These are phyloP conservation scores for Oxyura jamaicensis DNA, from an alignment of 2,113 vertebrate species.

Conservation along the genomic window DNA sequence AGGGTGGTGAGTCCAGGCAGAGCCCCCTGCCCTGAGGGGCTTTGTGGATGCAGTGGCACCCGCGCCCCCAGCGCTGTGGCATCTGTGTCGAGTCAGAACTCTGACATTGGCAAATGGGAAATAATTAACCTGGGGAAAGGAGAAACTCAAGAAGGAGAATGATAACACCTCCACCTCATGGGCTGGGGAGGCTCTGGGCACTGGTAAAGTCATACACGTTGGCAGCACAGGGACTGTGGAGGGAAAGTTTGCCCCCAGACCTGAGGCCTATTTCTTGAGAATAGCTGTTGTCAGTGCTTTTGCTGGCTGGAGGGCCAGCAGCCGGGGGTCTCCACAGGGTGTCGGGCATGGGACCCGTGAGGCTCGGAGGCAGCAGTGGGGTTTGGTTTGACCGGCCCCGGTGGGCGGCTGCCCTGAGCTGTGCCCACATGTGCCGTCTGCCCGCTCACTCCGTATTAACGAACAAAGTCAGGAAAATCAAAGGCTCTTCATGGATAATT, in stretches of 20 bases:
- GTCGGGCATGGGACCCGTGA: too few species aligned
- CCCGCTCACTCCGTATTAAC: background rate
- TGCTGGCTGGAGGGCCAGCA: fast-evolving
- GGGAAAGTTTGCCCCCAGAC: background rate
- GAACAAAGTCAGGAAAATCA: background rate
- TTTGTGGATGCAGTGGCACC: too few species aligned
- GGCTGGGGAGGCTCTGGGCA: too few species aligned
- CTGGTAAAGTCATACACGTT: too few species aligned
- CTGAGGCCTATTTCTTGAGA: fast-evolving
- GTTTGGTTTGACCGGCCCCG: background rate
- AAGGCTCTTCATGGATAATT: background rate
- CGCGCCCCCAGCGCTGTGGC: too few species aligned
- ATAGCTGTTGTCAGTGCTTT: too few species aligned
- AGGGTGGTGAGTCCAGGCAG: background rate
- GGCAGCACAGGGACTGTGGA: too few species aligned
- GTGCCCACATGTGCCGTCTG: background rate
- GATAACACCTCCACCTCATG: too few species aligned
- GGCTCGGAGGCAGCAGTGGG: background rate
- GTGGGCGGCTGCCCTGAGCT: background rate
- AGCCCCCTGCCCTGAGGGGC: background rate
- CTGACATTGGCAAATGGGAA: background rate
- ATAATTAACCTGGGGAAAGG: too few species aligned
- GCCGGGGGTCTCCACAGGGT: fast-evolving
- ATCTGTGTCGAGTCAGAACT: background rate
- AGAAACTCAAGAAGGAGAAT: too few species aligned